These are phyloP conservation scores for Acleris literana DNA, from an alignment of 2,888 invertebrate species.

Conservation along the genomic window DNA sequence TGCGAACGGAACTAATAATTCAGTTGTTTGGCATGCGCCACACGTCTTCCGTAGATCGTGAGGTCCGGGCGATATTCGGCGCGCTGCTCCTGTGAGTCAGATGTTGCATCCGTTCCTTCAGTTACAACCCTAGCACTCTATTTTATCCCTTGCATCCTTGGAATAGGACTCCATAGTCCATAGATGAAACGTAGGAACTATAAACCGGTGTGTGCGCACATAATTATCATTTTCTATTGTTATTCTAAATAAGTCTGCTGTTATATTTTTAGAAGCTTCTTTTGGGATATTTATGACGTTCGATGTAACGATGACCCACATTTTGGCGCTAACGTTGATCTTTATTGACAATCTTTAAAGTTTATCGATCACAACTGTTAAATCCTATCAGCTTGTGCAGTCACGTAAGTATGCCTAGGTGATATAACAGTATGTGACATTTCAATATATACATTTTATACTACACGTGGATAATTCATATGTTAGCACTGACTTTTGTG, in stretches of 20 bases:
- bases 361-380: slow-evolving; percentile 24
- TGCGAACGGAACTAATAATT: slow-evolving; percentile 34
- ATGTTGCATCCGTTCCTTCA: slow-evolving; percentile 52
- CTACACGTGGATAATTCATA: no score
- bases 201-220: slow-evolving; percentile 38
- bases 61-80: slow-evolving; percentile 64
- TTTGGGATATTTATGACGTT: slow-evolving; percentile 54
- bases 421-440: neutral
- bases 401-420: slow-evolving; percentile 11
- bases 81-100: slow-evolving; percentile 75
- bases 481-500: neutral
- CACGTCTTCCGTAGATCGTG: slow-evolving; percentile 55
- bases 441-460: neutral
- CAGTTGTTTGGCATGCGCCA: slow-evolving; percentile 61
- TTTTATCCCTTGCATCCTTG: slow-evolving; percentile 11
- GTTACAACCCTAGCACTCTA: slow-evolving; percentile 11
- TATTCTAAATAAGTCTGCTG: slow-evolving; percentile 58
- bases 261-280: slow-evolving; percentile 58
- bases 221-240: slow-evolving; percentile 58
- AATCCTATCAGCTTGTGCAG: slow-evolving; percentile 11
- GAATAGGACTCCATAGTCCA: slow-evolving; percentile 5
- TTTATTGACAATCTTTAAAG: slow-evolving; percentile 26
- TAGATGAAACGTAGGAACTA: neutral
- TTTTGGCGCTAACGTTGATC: slow-evolving; percentile 38
- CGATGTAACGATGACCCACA: slow-evolving; percentile 58